These are phyloP conservation scores for Sardinella longiceps DNA, from an alignment of 2,797 vertebrate species.

Conservation along the genomic window DNA sequence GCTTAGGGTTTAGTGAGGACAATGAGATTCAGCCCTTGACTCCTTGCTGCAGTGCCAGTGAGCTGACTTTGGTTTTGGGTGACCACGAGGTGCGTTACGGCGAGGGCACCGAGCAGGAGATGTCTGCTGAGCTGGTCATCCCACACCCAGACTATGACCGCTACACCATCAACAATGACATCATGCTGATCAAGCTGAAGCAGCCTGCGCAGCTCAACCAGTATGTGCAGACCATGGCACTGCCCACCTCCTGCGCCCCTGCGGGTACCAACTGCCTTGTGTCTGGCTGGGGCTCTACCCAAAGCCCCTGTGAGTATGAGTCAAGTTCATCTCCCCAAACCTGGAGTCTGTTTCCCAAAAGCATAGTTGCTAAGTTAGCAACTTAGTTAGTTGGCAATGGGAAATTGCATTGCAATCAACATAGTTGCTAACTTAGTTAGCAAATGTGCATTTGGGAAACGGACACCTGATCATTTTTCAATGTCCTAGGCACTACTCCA, in stretches of 20 bases:
- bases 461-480: too few relatives aligned
- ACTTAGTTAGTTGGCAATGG: too few relatives aligned
- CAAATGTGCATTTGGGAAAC: too few relatives aligned
- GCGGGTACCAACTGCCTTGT: slow-evolving; percentile 69
- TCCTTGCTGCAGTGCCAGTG: background rate
- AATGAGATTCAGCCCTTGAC: background rate
- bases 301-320: slow-evolving; percentile 56
- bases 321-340: too few relatives aligned
- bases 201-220: slow-evolving; percentile 59
- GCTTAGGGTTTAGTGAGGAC: too few relatives aligned
- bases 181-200: slow-evolving; percentile 79
- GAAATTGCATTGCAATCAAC: too few relatives aligned
- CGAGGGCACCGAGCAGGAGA: slow-evolving; percentile 54
- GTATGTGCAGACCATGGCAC: slow-evolving; percentile 62
- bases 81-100: background rate
- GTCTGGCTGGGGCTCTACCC: slow-evolving; percentile 78
- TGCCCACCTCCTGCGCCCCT: slow-evolving; percentile 62
- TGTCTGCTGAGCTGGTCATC: slow-evolving; percentile 64
- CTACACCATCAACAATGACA: slow-evolving; percentile 71
- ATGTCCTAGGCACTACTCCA: too few relatives aligned
- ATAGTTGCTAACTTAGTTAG: too few relatives aligned
- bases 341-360: too few relatives aligned
- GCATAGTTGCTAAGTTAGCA: too few relatives aligned
- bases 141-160: slow-evolving; percentile 62
- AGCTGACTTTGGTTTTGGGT: background rate